These are phyloP conservation scores for Tupaia chinensis DNA, from an alignment of 2,113 vertebrate genomes.

Conservation along the genomic window DNA sequence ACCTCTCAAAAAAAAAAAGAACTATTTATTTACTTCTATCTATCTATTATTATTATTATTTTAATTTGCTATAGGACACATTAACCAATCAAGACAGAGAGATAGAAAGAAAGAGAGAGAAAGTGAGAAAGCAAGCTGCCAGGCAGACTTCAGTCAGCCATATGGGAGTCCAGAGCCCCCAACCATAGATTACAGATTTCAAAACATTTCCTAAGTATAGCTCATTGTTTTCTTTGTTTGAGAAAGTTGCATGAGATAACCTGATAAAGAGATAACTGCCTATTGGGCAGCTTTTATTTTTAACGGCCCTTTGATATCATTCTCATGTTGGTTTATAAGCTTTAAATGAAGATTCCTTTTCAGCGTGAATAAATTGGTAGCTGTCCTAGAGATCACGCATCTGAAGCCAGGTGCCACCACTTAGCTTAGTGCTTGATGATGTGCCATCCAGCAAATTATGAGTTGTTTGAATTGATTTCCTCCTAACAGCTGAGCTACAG, in stretches of 20 bases:
- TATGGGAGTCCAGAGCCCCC: no score
- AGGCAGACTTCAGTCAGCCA: no score
- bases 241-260: constrained; percentile 50
- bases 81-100: no score
- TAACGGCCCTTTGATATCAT: constrained; percentile 51
- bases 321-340: constrained; percentile 52
- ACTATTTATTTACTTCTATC: no score
- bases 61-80: no score
- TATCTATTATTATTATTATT: no score
- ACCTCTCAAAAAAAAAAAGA: no score
- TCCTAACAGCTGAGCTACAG: constrained; percentile 74
- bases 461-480: constrained; percentile 71
- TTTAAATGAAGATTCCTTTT: constrained; percentile 67
- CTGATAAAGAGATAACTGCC: constrained; percentile 43
- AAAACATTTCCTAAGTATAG: constrained; percentile 24
- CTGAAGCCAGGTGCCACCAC: constrained; percentile 70
- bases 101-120: no score
- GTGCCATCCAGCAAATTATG: constrained; percentile 71
- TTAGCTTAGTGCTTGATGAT: constrained; percentile 73
- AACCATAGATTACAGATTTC: neutral
- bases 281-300: constrained; percentile 4
- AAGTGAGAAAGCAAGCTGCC: no score
- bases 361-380: constrained; percentile 68
- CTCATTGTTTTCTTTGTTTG: constrained; percentile 45
- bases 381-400: constrained; percentile 24